Conservation (phyloP, 2,113 vertebrate species). For the Notiomystis cincta region DNA sequence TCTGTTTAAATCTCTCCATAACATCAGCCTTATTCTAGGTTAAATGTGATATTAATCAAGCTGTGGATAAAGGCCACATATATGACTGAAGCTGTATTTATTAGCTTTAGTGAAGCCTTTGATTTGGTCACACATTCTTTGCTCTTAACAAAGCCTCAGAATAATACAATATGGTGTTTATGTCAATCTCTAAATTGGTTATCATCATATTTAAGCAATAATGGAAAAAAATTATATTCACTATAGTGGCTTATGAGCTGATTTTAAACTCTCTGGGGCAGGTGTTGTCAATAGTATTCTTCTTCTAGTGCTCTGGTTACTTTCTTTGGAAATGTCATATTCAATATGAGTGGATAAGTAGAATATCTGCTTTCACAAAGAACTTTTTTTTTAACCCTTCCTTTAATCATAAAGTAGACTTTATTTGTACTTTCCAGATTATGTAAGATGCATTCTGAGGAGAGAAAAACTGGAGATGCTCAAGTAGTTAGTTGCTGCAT, state of each 20-base stretch:
- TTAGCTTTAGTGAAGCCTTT: constrained; percentile 66
- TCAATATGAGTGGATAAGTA: background rate
- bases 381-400: background rate
- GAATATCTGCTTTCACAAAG: background rate
- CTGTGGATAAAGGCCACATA: constrained; percentile 63
- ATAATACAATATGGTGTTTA: constrained; percentile 30
- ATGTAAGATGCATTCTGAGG: background rate
- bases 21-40: constrained; percentile 57
- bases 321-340: constrained; percentile 39
- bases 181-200: constrained; percentile 46
- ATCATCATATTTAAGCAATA: constrained; percentile 50
- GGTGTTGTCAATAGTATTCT: background rate
- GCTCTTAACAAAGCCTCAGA: constrained; percentile 58
- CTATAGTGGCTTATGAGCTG: background rate
- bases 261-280: constrained; percentile 27
- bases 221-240: constrained; percentile 25
- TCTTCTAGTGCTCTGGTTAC: background rate
- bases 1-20: constrained; percentile 67
- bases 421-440: background rate
- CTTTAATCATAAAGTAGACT: background rate
- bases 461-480: background rate
- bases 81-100: constrained; percentile 64
- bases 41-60: constrained; percentile 73
- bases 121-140: constrained; percentile 65
- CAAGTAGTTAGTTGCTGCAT: background rate